Evolutionary conservation across 2,113 vertebrate genomes (phyloP), one percentile per base, ranked within the genome.

Genomic region (Otis tarda): DNA sequence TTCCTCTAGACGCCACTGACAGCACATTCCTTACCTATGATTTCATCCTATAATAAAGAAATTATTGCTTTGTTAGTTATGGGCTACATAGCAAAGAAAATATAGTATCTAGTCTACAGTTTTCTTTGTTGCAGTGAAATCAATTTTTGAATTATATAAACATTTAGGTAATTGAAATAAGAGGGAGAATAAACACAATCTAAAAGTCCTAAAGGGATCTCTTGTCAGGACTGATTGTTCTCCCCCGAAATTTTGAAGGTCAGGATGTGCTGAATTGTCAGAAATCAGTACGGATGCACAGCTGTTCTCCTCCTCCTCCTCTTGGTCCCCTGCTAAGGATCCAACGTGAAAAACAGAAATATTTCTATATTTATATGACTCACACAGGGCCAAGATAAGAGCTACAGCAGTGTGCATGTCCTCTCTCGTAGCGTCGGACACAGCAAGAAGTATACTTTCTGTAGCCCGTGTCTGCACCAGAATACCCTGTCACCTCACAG

Each of bases 401-500:
- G 49, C 49, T 39, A 37, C 61, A 63, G 57, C 16, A 19, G 45
- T 7, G 59, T 14, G 43, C 55, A 20, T 24, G 67, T 47, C 73
- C 67, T 22, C 61, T 47, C 50, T 43, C 1, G 0, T 5, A 6
- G 43, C 8, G 17, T 3, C 45, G 17, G 30, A 14, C 65, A 20
- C 43, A 15, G 19, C 5, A 45, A 24, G 63, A 31, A 10, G 30
- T 1, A 6, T 2, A 18, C 15, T 55, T 39, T 21, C 22, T 4
- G 15, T 43, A 9, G 31, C 3, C 67, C 14, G 0, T 6, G 31
- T 22, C 19, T 60, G 49, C 47, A 83, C 31, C 59, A 55, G 31
- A 60, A 67, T 4, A 50, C 14, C 35, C 31, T 6, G 12, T 4
- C 43, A 27, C 67, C 73, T 20, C 9, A 0, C 1, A 15, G 17